Evolutionary conservation across 1,140 invertebrate genomes (phyloP).

Genomic region (Thalassaphorura encarpata): DNA sequence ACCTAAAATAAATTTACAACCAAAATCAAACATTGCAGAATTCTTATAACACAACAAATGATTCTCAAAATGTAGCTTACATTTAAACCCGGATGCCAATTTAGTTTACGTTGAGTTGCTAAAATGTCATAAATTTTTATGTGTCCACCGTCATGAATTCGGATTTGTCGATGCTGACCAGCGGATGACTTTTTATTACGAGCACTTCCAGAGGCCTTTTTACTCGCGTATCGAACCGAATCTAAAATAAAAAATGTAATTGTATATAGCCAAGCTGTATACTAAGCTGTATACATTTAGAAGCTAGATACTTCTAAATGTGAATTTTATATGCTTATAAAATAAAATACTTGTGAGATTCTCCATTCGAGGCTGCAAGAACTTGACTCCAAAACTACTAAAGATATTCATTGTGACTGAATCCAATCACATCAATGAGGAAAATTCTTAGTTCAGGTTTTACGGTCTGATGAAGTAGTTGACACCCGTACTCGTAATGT

Average conservation of each 20-base stretch:
- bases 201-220: slow-evolving; percentile 20
- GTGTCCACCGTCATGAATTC: slow-evolving; percentile 4
- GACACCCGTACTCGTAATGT: no score
- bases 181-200: slow-evolving; percentile 12
- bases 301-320: neutral
- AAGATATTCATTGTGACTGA: no score
- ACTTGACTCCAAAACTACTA: neutral
- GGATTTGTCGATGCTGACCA: slow-evolving; percentile 1
- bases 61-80: slow-evolving; percentile 5
- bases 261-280: neutral
- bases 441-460: no score
- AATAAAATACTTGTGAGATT: neutral
- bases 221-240: slow-evolving; percentile 18
- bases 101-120: slow-evolving; percentile 11
- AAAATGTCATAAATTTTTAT: slow-evolving; percentile 11
- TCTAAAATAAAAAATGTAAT: neutral
- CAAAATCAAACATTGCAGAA: neutral
- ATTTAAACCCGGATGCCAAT: slow-evolving; percentile 24
- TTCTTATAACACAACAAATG: neutral
- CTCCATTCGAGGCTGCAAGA: neutral
- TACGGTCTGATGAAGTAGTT: no score
- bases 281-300: neutral
- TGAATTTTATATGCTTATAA: neutral
- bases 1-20: slow-evolving; percentile 19
- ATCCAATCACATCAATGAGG: neutral